Evolutionary conservation across 1,140 invertebrate genomes (phyloP).

Genomic region (Cylas formicarius): DNA sequence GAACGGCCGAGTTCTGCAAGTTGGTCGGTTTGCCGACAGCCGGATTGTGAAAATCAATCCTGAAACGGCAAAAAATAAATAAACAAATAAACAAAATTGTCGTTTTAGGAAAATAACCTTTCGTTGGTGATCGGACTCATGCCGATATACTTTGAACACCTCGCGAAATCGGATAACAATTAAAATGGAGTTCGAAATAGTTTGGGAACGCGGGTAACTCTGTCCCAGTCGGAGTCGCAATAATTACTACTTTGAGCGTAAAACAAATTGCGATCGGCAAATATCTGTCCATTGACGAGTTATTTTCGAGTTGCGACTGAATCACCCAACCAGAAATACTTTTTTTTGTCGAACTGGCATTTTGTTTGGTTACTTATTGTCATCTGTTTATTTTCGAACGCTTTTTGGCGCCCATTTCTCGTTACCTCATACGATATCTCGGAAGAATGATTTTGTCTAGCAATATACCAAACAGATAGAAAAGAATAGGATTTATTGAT

Average conservation of each 20-base stretch:
- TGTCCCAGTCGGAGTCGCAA: too few species aligned
- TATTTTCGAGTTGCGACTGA: constrained; percentile 19
- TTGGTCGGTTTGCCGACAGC: constrained; percentile 62
- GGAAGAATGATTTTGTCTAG: too few species aligned
- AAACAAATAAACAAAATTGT: constrained; percentile 12
- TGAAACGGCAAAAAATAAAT: constrained; percentile 39
- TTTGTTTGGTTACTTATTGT: neutral
- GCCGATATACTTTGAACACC: too few species aligned
- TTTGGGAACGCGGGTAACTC: too few species aligned
- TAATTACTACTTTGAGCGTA: too few species aligned
- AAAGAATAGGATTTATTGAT: too few species aligned
- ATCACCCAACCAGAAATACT: constrained; percentile 16
- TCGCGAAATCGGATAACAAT: constrained; percentile 16
- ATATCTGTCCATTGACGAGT: constrained; percentile 21
- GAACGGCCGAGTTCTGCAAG: constrained; percentile 71
- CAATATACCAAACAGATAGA: too few species aligned
- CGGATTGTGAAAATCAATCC: constrained; percentile 66
- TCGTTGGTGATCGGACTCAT: too few species aligned
- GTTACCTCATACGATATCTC: too few species aligned
- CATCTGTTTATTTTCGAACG: neutral
- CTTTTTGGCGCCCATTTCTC: too few species aligned
- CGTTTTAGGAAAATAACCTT: constrained; percentile 6
- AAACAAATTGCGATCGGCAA: too few species aligned
- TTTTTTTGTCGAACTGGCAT: constrained; percentile 6
- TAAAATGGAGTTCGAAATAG: constrained; percentile 16